Percentiles rank a stretch among this genome's conserved stretches.
These are phyloP conservation scores for Sebastes jordani DNA, from an alignment of 2,797 vertebrate genomes.

Conservation along the genomic window DNA sequence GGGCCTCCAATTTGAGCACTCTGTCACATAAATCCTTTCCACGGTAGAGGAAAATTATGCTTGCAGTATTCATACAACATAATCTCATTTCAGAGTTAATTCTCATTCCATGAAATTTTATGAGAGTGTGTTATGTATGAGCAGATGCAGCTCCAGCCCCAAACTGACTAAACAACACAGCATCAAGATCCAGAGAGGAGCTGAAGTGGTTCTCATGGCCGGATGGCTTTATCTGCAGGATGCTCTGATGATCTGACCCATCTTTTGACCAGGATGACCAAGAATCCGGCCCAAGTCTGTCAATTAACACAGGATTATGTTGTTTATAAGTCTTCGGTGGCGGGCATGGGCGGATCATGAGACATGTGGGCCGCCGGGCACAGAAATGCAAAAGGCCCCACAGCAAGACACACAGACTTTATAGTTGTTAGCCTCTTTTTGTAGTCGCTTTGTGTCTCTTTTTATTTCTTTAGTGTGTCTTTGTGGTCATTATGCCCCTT, in stretches of 20 bases:
- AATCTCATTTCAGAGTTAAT: conserved; percentile 45
- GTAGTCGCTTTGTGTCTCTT: neutral
- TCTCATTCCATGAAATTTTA: conserved; percentile 53
- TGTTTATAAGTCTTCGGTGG: no score
- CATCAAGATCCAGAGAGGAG: conserved; percentile 18
- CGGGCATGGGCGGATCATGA: neutral
- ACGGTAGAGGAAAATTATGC: neutral
- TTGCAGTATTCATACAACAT: conserved; percentile 29
- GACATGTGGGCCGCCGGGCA: rapidly evolving
- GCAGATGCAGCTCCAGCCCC: conserved; percentile 39
- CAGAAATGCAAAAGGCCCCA: neutral
- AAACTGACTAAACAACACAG: conserved; percentile 27
- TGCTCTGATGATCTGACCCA: neutral
- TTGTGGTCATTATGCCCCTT: no score
- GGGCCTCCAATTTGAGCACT: neutral
- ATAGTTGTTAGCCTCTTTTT: neutral
- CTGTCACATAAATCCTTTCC: conserved; percentile 27
- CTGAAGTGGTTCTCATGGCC: conserved; percentile 31
- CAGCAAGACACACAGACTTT: neutral
- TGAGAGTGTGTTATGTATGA: conserved; percentile 57
- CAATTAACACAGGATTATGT: neutral
- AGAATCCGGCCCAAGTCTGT: neutral
- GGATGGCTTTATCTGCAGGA: neutral
- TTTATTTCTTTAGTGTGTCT: neutral
- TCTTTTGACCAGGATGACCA: neutral